Conservation (phyloP, 2,888 invertebrate species). For the Tetramorium bicarinatum region DNA sequence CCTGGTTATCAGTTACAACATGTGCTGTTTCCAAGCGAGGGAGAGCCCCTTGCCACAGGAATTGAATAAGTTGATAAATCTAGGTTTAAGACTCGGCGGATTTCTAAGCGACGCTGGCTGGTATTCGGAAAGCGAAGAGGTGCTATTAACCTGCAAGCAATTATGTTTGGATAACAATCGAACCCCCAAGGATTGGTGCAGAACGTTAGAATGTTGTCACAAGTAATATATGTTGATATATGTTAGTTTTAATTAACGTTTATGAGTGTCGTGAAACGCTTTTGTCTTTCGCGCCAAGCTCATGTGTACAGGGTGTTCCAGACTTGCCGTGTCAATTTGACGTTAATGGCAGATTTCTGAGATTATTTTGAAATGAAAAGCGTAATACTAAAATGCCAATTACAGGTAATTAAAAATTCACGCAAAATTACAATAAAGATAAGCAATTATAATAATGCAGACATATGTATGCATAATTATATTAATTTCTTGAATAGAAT, state of each 20-base stretch:
- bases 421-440: no score
- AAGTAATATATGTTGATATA: slow-evolving; percentile 88
- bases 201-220: slow-evolving; percentile 94
- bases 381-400: no score
- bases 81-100: slow-evolving; percentile 87
- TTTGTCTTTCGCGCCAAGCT: background rate
- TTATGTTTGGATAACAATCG: slow-evolving; percentile 88
- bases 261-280: background rate
- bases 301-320: no score
- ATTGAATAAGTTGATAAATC: slow-evolving; percentile 77
- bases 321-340: no score
- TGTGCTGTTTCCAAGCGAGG: slow-evolving; percentile 73
- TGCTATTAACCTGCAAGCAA: slow-evolving; percentile 90
- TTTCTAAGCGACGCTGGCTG: slow-evolving; percentile 97
- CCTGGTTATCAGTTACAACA: slow-evolving; percentile 82
- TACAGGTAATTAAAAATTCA: no score
- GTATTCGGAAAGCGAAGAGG: slow-evolving; percentile 92
- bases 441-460: no score
- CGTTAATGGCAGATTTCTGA: no score
- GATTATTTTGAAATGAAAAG: no score
- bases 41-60: slow-evolving; percentile 73
- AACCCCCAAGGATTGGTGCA: slow-evolving; percentile 88
- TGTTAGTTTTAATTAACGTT: slow-evolving; percentile 1
- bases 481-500: no score
- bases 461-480: no score